phyloP scores from a whole-genome alignment of 2,888 invertebrate species.

The Drosophila testacea region DNA sequence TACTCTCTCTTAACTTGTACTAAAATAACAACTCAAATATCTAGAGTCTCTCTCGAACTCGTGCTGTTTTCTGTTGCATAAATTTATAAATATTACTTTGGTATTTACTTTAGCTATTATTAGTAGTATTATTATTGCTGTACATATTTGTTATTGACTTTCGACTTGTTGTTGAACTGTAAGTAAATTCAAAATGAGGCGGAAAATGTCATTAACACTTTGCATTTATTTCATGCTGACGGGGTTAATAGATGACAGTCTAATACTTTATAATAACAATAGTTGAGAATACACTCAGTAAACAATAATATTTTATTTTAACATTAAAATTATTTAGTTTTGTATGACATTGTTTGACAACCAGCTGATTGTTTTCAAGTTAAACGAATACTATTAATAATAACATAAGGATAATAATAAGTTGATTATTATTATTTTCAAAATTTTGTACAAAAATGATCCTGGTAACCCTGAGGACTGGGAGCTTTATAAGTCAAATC shows the following conservation, averaged over 20 bases:
- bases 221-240: conserved; percentile 14
- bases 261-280: background rate
- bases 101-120: conserved; percentile 39
- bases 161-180: conserved; percentile 16
- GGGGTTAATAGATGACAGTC: background rate
- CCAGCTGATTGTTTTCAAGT: no score
- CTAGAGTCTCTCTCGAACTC: conserved; percentile 5
- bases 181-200: conserved; percentile 19
- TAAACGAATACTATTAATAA: no score
- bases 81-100: conserved; percentile 42
- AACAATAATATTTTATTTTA: no score
- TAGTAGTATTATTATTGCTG: conserved; percentile 12
- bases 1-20: conserved; percentile 10
- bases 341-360: no score
- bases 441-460: no score
- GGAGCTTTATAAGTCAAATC: no score
- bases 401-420: no score
- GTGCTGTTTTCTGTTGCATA: conserved; percentile 27
- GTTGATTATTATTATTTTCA: no score
- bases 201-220: conserved; percentile 17
- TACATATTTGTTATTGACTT: conserved; percentile 25
- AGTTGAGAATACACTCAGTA: background rate
- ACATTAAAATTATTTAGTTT: no score
- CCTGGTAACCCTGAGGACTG: no score
- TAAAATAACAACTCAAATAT: conserved; percentile 1